Evolutionary conservation across 2,888 invertebrate species (phyloP), one percentile per base, ranked within the genome.

Genomic region (Tenodera sinensis): DNA sequence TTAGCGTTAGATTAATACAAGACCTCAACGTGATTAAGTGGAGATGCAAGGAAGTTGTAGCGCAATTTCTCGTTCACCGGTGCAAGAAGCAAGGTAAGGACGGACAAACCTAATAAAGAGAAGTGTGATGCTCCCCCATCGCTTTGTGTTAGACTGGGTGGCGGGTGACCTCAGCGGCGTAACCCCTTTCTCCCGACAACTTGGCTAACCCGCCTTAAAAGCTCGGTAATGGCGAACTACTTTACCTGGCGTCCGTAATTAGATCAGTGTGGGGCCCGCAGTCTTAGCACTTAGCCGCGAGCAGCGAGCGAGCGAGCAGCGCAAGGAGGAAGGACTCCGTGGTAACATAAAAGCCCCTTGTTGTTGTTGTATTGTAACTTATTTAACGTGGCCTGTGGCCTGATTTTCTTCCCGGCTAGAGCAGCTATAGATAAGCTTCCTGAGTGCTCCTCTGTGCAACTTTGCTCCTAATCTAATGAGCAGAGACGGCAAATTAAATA

Each of bases 221-320:
- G 89, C 89, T 47, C 54, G 83, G 89, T 83, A 85, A 82, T 85
- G 85, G 85, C 34, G 82, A 71, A 89, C 89, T 89, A 89, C 89
- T 89, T 89, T 85, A 89, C 89, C 89, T 89, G 89, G 84, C 88
- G 88, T 82, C 54, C 83, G 34, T 88, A 88, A 88, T 88, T 88
- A 88, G 88, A 88, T 88, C 88, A 88, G 84, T 71, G 84, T 20
- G 84, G 71, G 71, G 28, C 25, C 84, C 71, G 85, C 84, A 83
- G 89, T 86, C 87, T 87, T 83, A 83, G 89, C 89, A 87, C 89
- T 89, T 83, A 87, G 86, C 83, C 89, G 34, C 83, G n/a, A 30
- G 30, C n/a, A n/a, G n/a, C n/a, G n/a, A n/a, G n/a, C n/a, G n/a
- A n/a, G n/a, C n/a, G n/a, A n/a, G n/a, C n/a, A n/a, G n/a, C n/a